These are phyloP conservation scores for Agriopis leucophaearia DNA, from an alignment of 2,888 invertebrate species.

Conservation along the genomic window DNA sequence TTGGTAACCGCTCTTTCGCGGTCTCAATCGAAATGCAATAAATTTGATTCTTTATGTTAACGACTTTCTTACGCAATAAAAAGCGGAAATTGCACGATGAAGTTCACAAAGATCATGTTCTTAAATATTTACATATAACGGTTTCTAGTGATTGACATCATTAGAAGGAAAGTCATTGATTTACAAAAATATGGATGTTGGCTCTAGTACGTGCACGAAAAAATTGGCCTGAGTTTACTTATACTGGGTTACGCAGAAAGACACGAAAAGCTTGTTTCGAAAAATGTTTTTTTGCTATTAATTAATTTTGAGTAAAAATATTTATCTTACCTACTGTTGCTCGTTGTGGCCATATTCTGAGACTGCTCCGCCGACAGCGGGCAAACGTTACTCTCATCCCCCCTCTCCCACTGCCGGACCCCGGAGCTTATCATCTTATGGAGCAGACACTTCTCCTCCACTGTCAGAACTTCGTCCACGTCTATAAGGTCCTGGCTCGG, in stretches of 20 bases:
- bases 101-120: constrained; percentile 14
- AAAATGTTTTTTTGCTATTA: no score
- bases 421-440: constrained; percentile 87
- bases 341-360: constrained; percentile 63
- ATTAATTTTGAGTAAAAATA: background rate
- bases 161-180: background rate
- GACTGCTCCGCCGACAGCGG: constrained; percentile 70
- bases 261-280: no score
- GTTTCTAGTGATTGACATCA: constrained; percentile 8
- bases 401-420: constrained; percentile 86
- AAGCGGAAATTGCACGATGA: constrained; percentile 20
- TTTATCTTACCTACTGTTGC: constrained; percentile 60
- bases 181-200: no score
- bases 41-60: constrained; percentile 18
- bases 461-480: constrained; percentile 69
- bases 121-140: constrained; percentile 19
- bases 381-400: constrained; percentile 86
- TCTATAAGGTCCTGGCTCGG: constrained; percentile 78
- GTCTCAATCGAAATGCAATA: constrained; percentile 3
- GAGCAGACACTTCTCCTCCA: constrained; percentile 78
- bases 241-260: background rate
- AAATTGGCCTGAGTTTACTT: no score
- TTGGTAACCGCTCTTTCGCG: constrained; percentile 7
- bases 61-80: constrained; percentile 28
- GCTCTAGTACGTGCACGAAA: no score